These are phyloP conservation scores for Trypoxylus dichotomus DNA, from an alignment of 1,140 invertebrate species.

Conservation along the genomic window DNA sequence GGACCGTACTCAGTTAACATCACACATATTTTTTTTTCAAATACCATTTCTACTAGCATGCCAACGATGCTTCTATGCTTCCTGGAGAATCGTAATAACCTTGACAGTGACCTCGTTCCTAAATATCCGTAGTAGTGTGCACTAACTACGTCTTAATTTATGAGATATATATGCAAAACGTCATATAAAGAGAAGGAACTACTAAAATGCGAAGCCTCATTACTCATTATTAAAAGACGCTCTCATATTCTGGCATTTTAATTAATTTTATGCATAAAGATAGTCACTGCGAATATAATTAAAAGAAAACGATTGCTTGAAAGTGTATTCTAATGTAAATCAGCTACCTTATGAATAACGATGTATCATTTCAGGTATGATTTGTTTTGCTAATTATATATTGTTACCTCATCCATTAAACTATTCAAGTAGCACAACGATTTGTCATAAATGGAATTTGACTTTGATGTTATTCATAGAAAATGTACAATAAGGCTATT, in stretches of 20 bases:
- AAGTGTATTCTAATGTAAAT: neutral
- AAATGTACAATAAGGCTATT: neutral
- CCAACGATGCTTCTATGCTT: too few relatives aligned
- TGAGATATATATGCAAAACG: too few relatives aligned
- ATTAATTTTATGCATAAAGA: neutral
- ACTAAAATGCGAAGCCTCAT: too few relatives aligned
- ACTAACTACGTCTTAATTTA: too few relatives aligned
- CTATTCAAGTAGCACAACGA: neutral
- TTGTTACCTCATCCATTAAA: conserved; percentile 1
- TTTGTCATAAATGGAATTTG: neutral
- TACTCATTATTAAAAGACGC: too few relatives aligned
- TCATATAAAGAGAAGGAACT: too few relatives aligned
- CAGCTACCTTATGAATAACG: neutral
- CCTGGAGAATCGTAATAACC: neutral
- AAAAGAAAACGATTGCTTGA: too few relatives aligned
- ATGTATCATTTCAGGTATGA: neutral
- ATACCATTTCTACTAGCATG: too few relatives aligned
- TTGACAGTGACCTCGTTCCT: neutral
- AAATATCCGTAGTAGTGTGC: neutral
- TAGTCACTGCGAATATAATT: neutral
- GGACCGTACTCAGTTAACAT: too few relatives aligned
- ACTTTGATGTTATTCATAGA: neutral
- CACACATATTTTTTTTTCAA: too few relatives aligned
- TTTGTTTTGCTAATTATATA: conserved; percentile 15
- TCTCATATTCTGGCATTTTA: neutral